Evolutionary conservation across 1,140 invertebrate species (phyloP), one percentile per base, ranked within the genome.

Genomic region (Papilio glaucus): DNA sequence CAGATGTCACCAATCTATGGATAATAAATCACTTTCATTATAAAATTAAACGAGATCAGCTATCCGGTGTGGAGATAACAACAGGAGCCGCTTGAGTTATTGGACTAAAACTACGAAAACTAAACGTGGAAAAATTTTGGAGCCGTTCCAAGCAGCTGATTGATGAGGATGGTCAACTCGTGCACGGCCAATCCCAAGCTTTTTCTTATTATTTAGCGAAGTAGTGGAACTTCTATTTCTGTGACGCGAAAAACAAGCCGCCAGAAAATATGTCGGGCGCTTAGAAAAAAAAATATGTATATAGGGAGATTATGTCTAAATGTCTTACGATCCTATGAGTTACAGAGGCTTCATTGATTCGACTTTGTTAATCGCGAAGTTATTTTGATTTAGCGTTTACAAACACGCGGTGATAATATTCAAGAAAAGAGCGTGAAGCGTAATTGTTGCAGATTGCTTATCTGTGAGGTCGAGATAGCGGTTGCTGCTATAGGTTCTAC

Each of bases 111-210:
- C 89, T 91, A 88, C 83, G 81, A 89, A 93, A 93, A 85, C 88
- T 93, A 90, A 93, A 91, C 89, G 88, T 90, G 89, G 89, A 91
- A 93, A 93, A 93, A 91, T 91, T 83, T 93, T 93, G 89, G 91
- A 89, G 79, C 73, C 77, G 73, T 75, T 91, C 91, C 91, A 93
- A 93, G 86, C 87, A 90, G 89, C 88, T 93, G 91, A 93, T 93
- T 93, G 91, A 93, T 93, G 91, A 93, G 91, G 91, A 91, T 93
- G 91, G 91, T 89, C 91, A 93, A 91, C 91, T 91, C 85, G 91
- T 91, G 90, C 88, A 90, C 91, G 89, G 88, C 91, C 91, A 93
- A 93, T 93, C 89, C 84, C 84, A 86, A 87, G 85, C 88, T 90
- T 89, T 91, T 93, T 92, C 89, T 89, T 93, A 91, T 93, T 93